Conservation (phyloP, 2,113 vertebrate genomes). For the Diglossa brunneiventris region DNA sequence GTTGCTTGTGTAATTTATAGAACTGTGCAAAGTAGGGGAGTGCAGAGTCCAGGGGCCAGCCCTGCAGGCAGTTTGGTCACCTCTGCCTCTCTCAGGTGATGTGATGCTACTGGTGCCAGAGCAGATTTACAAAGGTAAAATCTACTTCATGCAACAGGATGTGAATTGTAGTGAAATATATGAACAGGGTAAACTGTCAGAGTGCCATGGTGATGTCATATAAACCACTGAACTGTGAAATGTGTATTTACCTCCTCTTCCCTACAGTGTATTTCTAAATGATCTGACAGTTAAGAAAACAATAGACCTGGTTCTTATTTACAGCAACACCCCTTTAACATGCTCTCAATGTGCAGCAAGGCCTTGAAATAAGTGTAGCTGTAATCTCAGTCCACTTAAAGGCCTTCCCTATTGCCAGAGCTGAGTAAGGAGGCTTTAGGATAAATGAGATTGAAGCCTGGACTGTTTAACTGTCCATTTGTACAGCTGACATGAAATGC, state of each 20-base stretch:
- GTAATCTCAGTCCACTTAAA: not conserved
- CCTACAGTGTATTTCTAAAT: not conserved
- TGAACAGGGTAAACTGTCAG: not conserved
- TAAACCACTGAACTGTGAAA: constrained; percentile 53
- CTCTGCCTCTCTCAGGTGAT: not conserved
- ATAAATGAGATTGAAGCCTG: not conserved
- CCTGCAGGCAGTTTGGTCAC: constrained; percentile 4
- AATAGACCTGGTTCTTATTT: constrained; percentile 17
- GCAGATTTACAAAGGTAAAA: constrained; percentile 23
- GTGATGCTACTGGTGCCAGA: not conserved
- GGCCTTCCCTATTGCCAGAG: not conserved
- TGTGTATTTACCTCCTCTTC: constrained; percentile 16
- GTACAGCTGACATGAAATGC: constrained; percentile 10
- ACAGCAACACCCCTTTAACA: not conserved
- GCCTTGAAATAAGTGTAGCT: not conserved
- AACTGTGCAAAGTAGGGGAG: not conserved
- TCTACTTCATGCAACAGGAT: constrained; percentile 7
- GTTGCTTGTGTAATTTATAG: not conserved
- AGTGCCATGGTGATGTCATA: not conserved
- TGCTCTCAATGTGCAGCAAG: not conserved
- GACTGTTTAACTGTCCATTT: constrained; percentile 31
- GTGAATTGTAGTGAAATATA: constrained; percentile 40
- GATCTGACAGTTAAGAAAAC: constrained; percentile 15
- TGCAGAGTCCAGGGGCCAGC: not conserved
- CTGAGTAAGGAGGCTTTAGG: not conserved